Conservation (phyloP, 2,113 vertebrate genomes). For the Emydura subglobosa region DNA sequence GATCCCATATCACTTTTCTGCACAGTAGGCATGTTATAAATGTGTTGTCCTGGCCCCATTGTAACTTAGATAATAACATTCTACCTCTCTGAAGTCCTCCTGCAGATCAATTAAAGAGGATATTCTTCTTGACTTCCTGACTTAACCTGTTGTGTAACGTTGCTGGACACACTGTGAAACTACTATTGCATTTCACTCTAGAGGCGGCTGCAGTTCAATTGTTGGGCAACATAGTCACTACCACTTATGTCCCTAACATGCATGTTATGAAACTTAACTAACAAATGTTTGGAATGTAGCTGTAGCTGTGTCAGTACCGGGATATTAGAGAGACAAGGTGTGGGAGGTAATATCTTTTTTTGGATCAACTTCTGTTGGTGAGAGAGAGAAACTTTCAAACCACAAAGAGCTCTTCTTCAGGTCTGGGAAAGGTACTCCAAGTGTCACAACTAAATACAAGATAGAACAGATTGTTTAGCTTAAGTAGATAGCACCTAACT, state of each 20-base stretch:
- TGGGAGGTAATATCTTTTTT: neutral
- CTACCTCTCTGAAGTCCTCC: neutral
- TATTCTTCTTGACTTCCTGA: conserved; percentile 19
- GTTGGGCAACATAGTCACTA: neutral
- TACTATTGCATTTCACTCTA: neutral
- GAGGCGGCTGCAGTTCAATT: neutral
- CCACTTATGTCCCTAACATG: neutral
- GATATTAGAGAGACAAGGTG: neutral
- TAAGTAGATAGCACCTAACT: neutral
- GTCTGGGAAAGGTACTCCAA: neutral
- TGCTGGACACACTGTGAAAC: neutral
- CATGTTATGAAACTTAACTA: neutral
- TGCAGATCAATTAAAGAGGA: conserved; percentile 41
- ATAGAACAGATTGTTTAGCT: neutral
- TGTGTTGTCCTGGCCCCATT: neutral
- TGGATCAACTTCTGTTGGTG: neutral
- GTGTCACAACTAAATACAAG: neutral
- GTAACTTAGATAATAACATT: conserved; percentile 18
- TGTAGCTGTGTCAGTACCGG: neutral
- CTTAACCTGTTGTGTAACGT: conserved; percentile 17
- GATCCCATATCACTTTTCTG: neutral
- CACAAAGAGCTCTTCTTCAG: neutral
- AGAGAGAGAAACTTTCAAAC: neutral
- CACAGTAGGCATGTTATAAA: neutral
- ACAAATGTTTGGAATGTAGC: neutral